Evolutionary conservation across 2,888 invertebrate species (phyloP).

Genomic region (Drosophila meridiana): DNA sequence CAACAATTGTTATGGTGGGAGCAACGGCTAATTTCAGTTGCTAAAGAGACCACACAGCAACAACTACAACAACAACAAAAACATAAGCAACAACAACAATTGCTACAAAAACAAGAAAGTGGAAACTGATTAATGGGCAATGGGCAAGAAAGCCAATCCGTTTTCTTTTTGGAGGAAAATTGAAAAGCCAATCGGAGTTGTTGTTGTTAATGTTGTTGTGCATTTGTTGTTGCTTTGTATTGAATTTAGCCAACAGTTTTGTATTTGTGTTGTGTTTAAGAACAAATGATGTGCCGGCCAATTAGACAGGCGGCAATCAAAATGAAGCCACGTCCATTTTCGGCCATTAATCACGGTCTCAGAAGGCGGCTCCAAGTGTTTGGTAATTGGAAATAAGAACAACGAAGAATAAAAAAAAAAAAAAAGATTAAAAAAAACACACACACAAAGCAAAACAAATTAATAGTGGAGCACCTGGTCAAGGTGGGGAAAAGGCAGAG

Average conservation of each 20-base stretch:
- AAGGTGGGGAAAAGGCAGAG: neutral
- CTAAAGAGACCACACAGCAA: slow-evolving; percentile 36
- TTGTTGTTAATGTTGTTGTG: slow-evolving; percentile 6
- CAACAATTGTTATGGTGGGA: slow-evolving; percentile 15
- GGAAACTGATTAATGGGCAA: slow-evolving; percentile 58
- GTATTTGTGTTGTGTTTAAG: slow-evolving; percentile 41
- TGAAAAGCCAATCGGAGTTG: slow-evolving; percentile 70
- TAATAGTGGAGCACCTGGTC: slow-evolving; percentile 56
- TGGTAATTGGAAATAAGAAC: slow-evolving; percentile 30
- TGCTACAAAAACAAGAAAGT: slow-evolving; percentile 35
- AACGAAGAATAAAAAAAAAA: slow-evolving; percentile 29
- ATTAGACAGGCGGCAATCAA: slow-evolving; percentile 78
- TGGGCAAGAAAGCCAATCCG: slow-evolving; percentile 46
- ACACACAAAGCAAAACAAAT: slow-evolving; percentile 72
- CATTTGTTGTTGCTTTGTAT: slow-evolving; percentile 23
- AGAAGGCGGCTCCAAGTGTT: slow-evolving; percentile 15
- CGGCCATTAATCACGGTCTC: slow-evolving; percentile 67
- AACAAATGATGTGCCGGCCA: slow-evolving; percentile 77
- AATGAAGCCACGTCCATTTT: slow-evolving; percentile 75
- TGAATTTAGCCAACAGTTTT: slow-evolving; percentile 56
- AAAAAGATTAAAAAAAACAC: slow-evolving; percentile 63
- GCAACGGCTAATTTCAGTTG: slow-evolving; percentile 44
- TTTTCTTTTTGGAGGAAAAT: slow-evolving; percentile 48
- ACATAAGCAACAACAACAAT: slow-evolving; percentile 45
- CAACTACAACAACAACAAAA: slow-evolving; percentile 45